Conservation (phyloP, 2,797 vertebrate genomes). For the Bradypodion pumilum region DNA sequence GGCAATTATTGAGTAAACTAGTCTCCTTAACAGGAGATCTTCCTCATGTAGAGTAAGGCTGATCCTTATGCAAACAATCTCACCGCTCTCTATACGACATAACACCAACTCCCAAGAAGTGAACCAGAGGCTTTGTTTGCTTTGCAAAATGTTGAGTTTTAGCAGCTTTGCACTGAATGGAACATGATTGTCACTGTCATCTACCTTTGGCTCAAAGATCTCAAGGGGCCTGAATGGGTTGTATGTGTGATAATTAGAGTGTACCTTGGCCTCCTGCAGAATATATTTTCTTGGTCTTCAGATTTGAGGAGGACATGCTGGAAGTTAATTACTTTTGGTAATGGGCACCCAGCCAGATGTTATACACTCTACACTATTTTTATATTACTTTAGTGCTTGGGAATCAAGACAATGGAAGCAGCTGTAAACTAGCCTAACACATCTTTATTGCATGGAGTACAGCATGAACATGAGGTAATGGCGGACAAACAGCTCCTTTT, state of each 20-base stretch:
- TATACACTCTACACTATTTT: no score
- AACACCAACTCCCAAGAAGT: conserved; percentile 23
- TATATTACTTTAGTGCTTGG: no score
- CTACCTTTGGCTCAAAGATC: conserved; percentile 4
- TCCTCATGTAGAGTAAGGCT: not conserved
- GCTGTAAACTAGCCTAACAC: no score
- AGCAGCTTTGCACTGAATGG: conserved; percentile 9
- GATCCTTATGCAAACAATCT: conserved; percentile 30
- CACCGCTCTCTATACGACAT: not conserved
- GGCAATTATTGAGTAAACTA: conserved; percentile 5
- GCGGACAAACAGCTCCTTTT: no score
- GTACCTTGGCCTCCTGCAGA: not conserved
- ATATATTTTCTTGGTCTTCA: not conserved
- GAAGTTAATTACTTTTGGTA: not conserved
- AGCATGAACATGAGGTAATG: no score
- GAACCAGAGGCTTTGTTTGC: conserved; percentile 30
- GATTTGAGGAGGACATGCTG: not conserved
- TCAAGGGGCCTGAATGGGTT: not conserved
- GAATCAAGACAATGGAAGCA: no score
- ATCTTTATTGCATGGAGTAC: no score
- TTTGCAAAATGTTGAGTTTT: conserved; percentile 28
- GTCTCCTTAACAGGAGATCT: conserved; percentile 17
- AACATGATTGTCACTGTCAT: not conserved
- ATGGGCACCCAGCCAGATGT: no score
- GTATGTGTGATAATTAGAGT: not conserved